Base-by-base conservation (phyloP, 2,888 invertebrate species). In the Ephialtes manifestator region DNA sequence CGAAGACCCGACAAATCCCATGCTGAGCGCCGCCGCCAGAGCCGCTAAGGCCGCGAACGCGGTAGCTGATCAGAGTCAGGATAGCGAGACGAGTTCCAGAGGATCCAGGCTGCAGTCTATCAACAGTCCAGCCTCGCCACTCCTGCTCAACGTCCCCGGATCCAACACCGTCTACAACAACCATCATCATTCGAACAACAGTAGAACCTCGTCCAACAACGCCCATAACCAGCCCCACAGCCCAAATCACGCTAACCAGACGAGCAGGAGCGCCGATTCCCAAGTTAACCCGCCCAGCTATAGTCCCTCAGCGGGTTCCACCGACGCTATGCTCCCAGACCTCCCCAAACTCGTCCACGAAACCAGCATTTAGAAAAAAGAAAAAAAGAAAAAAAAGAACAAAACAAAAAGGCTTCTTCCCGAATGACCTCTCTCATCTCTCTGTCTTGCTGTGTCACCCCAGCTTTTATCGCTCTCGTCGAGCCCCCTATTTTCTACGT, bases 1-100 rank as follows among this genome's bases (percentile, higher is more conserved):
- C 95, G 96, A 96, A 94, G 96, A 97, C 92, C 94, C 94, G 90
- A 94, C 95, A 94, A 94, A 94, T 94, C 90, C 94, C 87, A 94
- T 94, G 86, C 94, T 94, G 87, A 90, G 92, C 86, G 90, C 91
- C 86, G 90, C 91, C 88, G 91, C 89, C 79, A 90, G 90, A 88
- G 76, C 63, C 82, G 87, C 87, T 67, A 86, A 87, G 84, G 89
- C 82, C 86, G 79, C 87, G 83, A 83, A 88, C 88, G 68, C 88
- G 80, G 95, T 95, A 96, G 96, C 97, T 96, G 96, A 97, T 93
- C 97, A 96, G 95, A 96, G 96, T 94, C 96, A 96, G 95, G 96
- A 96, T 93, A 96, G 96, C 92, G 95, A 95, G 92, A 94, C 92
- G 91, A 94, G 94, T 87, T 92, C 93, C 84, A 87, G 87, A 65